These are phyloP conservation scores for Trematocara marginatum DNA, from an alignment of 2,113 vertebrate genomes.

Conservation along the genomic window DNA sequence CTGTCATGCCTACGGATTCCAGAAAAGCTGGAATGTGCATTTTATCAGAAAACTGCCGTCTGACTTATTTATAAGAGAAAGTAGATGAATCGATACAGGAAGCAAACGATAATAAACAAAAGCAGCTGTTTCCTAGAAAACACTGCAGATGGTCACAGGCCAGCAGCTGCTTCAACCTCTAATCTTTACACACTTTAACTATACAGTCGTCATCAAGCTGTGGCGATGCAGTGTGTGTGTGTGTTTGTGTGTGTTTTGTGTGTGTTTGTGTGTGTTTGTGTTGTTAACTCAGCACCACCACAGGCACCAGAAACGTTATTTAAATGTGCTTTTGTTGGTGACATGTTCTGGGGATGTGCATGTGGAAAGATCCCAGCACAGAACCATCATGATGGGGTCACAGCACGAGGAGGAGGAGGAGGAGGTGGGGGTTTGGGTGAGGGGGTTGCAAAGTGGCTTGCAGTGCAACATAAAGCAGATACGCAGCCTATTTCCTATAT, in stretches of 20 bases:
- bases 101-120: neutral
- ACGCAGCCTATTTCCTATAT: neutral
- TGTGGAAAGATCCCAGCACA: neutral
- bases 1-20: neutral
- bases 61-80: neutral
- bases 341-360: neutral
- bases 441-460: neutral
- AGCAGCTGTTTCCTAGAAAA: neutral
- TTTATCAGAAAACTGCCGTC: neutral
- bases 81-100: neutral
- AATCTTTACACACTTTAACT: neutral
- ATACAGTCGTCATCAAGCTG: neutral
- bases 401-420: neutral
- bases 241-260: too few relatives aligned
- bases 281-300: neutral
- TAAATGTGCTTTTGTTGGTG: neutral
- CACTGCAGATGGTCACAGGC: neutral
- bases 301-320: neutral
- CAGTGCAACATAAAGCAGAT: neutral
- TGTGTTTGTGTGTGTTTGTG: neutral
- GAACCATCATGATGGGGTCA: neutral
- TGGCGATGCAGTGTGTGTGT: neutral
- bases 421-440: neutral
- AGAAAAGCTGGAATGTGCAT: neutral
- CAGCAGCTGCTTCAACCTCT: neutral